These are phyloP conservation scores for Arbacia lixula DNA, from an alignment of 53 echinoderm and acorn worm species.

Conservation along the genomic window DNA sequence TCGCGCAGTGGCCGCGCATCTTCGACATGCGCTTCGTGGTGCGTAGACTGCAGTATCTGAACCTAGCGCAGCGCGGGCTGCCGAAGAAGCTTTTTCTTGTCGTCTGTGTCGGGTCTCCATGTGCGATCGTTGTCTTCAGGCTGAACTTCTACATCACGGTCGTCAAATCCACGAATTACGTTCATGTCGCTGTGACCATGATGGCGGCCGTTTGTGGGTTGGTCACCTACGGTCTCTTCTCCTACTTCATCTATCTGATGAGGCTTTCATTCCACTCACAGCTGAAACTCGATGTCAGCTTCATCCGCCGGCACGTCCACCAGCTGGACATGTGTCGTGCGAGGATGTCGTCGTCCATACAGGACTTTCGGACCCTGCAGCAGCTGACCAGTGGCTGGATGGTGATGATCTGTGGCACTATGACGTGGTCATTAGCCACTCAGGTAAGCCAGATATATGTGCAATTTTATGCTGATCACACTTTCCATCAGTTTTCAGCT, in stretches of 20 bases:
- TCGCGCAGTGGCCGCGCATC: constrained; percentile 27
- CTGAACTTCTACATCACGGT: constrained; percentile 27
- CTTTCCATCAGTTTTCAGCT: background rate
- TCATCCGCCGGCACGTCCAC: constrained; percentile 60
- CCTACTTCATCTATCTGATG: constrained; percentile 68
- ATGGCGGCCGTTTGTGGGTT: constrained; percentile 27
- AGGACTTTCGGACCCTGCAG: constrained; percentile 69
- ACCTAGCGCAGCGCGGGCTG: constrained; percentile 39
- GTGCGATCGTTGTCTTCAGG: constrained; percentile 50
- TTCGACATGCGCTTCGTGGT: constrained; percentile 69
- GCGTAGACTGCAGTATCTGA: constrained; percentile 72
- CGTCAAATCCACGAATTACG: background rate
- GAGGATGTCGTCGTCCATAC: constrained; percentile 49
- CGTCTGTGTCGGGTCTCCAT: constrained; percentile 64
- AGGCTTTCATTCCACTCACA: constrained; percentile 70
- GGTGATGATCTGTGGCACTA: constrained; percentile 63
- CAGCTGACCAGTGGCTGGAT: constrained; percentile 68
- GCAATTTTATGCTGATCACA: background rate
- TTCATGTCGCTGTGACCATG: constrained; percentile 31
- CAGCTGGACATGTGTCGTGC: constrained; percentile 68
- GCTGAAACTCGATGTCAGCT: constrained; percentile 64
- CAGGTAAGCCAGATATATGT: constrained; percentile 45
- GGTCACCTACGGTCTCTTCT: constrained; percentile 67
- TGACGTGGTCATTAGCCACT: constrained; percentile 62
- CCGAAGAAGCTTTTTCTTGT: constrained; percentile 58